Base-by-base conservation (phyloP, 1,140 invertebrate genomes). In the Drosophila aff. region DNA sequence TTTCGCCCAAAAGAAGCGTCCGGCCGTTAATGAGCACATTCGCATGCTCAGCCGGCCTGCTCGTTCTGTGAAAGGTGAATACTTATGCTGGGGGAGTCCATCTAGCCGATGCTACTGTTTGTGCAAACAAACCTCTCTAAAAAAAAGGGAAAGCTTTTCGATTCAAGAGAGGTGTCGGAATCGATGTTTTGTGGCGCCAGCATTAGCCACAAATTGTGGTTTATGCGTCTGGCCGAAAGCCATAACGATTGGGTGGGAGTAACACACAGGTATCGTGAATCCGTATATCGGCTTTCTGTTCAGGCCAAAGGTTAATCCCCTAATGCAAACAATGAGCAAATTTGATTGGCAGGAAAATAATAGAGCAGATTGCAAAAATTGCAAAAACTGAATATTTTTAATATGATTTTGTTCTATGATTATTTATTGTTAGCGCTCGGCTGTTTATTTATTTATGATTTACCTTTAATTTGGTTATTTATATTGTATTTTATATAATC, bases 1-100 rank as follows among this genome's bases (percentile, higher is more conserved):
- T 76, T 67, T 59, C 18, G 50, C 36, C 62, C 47, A 49, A 59
- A 38, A 73, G 62, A 79, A 63, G 31, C 58, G 76, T 52, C 57
- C 15, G 58, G 43, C 55, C 47, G 33, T 52, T 81, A 87, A 89
- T 87, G 84, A 74, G 81, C 73, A 47, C 84, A 89, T 87, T 87
- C 81, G 77, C 79, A 87, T 87, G 84, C 84, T 59, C 31, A 57
- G 41, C 59, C 26, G 59, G 77, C 62, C 64, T 18, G 28, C n/a
- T 16, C 26, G 13, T 58, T 55, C 47, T 81, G 81, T 89, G 69
- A 87, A 87, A 87, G 84, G 81, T 89, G 84, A 78, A 89, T 89
- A 84, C 76, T 71, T 74, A 77, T 66, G 55, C 21, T 47, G 63
- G 67, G 49, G 38, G 52, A 40, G 38, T 44, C 63, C 52, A 46